phyloP scores from a whole-genome alignment of 1,140 invertebrate species.

The Protaetia brevitarsis region DNA sequence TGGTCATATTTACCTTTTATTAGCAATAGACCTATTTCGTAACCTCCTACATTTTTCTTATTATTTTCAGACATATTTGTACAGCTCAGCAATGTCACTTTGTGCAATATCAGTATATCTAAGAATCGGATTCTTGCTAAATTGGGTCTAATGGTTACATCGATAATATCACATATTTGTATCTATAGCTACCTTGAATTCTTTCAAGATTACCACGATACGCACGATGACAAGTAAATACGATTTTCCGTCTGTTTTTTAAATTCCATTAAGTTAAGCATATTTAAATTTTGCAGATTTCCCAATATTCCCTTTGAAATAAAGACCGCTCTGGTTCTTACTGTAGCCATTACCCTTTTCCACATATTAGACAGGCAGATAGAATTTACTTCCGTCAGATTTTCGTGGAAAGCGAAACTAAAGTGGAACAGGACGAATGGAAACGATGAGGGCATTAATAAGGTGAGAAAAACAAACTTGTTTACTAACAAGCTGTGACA shows the following conservation, averaged over 20 bases:
- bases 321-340: conserved; percentile 63
- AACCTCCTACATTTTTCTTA: too few relatives aligned
- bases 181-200: conserved; percentile 61
- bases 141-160: conserved; percentile 69
- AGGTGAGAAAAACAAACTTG: too few relatives aligned
- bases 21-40: too few relatives aligned
- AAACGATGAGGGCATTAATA: too few relatives aligned
- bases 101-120: conserved; percentile 78
- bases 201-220: conserved; percentile 59
- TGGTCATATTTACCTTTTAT: too few relatives aligned
- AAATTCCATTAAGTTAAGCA: background rate
- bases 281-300: conserved; percentile 56
- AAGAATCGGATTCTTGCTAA: conserved; percentile 81
- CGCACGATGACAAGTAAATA: too few relatives aligned
- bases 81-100: conserved; percentile 72
- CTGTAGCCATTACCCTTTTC: conserved; percentile 59
- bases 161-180: conserved; percentile 61
- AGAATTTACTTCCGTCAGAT: conserved; percentile 83
- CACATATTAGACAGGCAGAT: conserved; percentile 77
- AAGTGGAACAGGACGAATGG: too few relatives aligned
- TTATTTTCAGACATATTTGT: conserved; percentile 73
- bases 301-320: conserved; percentile 62
- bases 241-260: too few relatives aligned
- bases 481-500: background rate
- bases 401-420: conserved; percentile 88